Evolutionary conservation across 2,113 vertebrate genomes (phyloP).

Genomic region (Romanogobio albipinnatus): DNA sequence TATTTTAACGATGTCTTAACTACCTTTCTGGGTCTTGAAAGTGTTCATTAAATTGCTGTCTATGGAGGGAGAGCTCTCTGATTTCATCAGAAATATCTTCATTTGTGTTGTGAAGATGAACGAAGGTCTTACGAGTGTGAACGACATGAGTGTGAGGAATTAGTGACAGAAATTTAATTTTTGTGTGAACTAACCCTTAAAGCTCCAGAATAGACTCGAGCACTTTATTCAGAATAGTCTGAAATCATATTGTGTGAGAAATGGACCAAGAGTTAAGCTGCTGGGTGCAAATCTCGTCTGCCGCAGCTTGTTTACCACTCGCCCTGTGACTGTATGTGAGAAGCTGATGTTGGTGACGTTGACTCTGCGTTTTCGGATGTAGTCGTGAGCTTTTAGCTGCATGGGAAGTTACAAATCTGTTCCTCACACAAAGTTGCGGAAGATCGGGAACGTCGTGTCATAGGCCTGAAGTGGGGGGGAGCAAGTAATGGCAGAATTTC

Average conservation of each 20-base stretch:
- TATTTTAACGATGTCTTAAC: too few species aligned
- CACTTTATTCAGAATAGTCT: too few species aligned
- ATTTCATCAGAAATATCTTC: too few species aligned
- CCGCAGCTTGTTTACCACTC: background rate
- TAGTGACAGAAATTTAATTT: background rate
- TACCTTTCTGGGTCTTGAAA: too few species aligned
- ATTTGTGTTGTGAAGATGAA: too few species aligned
- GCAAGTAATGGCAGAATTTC: constrained; percentile 1
- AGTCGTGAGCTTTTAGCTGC: background rate
- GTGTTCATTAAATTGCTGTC: too few species aligned
- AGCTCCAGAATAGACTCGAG: background rate
- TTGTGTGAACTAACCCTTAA: background rate
- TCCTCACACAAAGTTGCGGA: background rate
- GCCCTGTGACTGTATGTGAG: background rate
- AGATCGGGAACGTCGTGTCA: background rate
- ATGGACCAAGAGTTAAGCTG: background rate
- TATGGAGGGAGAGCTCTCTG: too few species aligned
- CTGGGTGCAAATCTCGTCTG: background rate
- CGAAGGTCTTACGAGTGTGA: too few species aligned
- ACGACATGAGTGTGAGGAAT: too few species aligned
- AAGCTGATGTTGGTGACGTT: background rate
- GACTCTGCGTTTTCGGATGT: background rate
- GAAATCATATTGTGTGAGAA: background rate
- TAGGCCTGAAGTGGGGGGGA: background rate
- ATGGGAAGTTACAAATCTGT: background rate